phyloP scores from a whole-genome alignment of 1,140 invertebrate genomes.

The Drosophila pseudoananassae region DNA sequence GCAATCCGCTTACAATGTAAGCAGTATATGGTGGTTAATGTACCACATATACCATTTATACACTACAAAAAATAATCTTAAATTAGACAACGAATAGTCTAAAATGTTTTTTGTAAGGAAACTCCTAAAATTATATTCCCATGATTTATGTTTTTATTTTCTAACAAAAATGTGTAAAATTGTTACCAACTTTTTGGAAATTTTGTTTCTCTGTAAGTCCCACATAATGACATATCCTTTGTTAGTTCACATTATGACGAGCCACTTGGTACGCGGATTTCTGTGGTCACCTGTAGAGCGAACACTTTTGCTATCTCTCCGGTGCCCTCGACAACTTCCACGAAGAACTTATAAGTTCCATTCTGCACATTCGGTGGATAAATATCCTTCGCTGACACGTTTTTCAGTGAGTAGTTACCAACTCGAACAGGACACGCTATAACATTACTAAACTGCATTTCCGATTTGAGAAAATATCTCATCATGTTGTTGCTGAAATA shows the following conservation, averaged over 20 bases:
- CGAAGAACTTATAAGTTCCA: conserved; percentile 66
- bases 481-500: conserved; percentile 26
- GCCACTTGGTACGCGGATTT: conserved; percentile 14
- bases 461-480: conserved; percentile 33
- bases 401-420: conserved; percentile 50
- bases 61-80: background rate
- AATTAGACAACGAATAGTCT: background rate
- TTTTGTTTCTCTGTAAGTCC: conserved; percentile 31
- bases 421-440: conserved; percentile 46
- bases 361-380: conserved; percentile 34
- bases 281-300: conserved; percentile 60
- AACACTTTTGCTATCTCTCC: conserved; percentile 64
- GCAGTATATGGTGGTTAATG: conserved; percentile 12
- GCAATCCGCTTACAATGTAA: conserved; percentile 67
- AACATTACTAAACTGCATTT: conserved; percentile 26
- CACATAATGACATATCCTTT: conserved; percentile 61
- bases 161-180: background rate
- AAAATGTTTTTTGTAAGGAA: no score
- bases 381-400: conserved; percentile 32
- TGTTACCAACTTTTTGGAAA: background rate
- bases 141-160: no score
- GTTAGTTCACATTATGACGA: conserved; percentile 23
- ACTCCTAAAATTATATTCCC: no score
- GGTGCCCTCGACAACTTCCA: conserved; percentile 54
- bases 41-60: background rate